These are phyloP conservation scores for Tipula vernalis DNA, from an alignment of 2,888 invertebrate genomes.

Conservation along the genomic window DNA sequence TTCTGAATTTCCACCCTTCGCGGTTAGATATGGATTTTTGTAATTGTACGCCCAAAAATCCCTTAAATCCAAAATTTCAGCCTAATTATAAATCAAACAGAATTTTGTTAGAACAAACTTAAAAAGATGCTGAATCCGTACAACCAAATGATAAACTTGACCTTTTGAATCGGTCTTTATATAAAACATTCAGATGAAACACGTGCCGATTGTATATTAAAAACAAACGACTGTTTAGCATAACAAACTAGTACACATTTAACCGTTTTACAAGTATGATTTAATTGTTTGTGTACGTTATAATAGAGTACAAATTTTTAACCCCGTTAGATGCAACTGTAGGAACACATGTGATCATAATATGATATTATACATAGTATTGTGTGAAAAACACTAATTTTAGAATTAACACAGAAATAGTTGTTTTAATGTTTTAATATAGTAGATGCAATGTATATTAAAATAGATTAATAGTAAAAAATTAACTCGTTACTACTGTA, in stretches of 20 bases:
- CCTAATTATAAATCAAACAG: no score
- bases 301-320: background rate
- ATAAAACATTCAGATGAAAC: background rate
- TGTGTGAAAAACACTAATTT: background rate
- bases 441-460: background rate
- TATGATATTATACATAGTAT: background rate
- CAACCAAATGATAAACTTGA: background rate
- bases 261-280: background rate
- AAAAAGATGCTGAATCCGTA: background rate
- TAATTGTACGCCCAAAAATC: no score
- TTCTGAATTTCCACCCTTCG: no score
- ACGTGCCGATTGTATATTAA: background rate
- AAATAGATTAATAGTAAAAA: background rate
- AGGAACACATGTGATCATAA: background rate
- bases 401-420: background rate
- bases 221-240: background rate
- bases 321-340: background rate
- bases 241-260: background rate
- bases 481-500: background rate
- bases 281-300: background rate
- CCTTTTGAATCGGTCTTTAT: background rate
- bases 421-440: background rate
- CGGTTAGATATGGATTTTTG: no score
- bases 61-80: no score
- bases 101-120: no score